Percentiles rank a stretch among this genome's conserved stretches.
phyloP scores from a whole-genome alignment of 2,888 invertebrate species.

The Xestoiulus laeticollis region DNA sequence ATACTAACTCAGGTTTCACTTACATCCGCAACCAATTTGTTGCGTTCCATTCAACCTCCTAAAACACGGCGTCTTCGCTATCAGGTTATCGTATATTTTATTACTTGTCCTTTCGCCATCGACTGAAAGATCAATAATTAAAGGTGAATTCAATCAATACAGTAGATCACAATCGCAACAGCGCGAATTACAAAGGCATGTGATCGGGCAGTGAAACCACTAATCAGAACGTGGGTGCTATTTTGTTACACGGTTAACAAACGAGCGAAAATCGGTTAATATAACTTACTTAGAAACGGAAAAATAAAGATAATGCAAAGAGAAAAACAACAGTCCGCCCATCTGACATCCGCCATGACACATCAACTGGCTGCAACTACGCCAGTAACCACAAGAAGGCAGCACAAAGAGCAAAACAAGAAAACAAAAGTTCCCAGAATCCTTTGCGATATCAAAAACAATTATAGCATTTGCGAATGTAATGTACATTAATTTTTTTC shows the following conservation, averaged over 20 bases:
- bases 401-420: background rate
- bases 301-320: background rate
- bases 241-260: background rate
- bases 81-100: conserved; percentile 80
- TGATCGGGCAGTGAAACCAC: background rate
- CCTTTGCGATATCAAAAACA: background rate
- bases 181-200: background rate
- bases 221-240: background rate
- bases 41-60: conserved; percentile 92
- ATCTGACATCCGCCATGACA: conserved; percentile 47
- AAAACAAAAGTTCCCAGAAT: background rate
- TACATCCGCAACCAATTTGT: conserved; percentile 94
- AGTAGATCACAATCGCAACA: background rate
- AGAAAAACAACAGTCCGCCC: conserved; percentile 36
- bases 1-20: conserved; percentile 64
- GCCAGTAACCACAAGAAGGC: background rate
- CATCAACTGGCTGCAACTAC: too few species aligned
- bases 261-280: background rate
- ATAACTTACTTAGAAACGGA: background rate
- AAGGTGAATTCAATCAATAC: conserved; percentile 16
- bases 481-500: too few species aligned
- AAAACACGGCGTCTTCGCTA: conserved; percentile 82
- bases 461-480: background rate
- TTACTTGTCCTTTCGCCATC: conserved; percentile 52
- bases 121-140: conserved; percentile 46